phyloP scores from a whole-genome alignment of 1,140 invertebrate species.

The Eupristina koningsbergeri region DNA sequence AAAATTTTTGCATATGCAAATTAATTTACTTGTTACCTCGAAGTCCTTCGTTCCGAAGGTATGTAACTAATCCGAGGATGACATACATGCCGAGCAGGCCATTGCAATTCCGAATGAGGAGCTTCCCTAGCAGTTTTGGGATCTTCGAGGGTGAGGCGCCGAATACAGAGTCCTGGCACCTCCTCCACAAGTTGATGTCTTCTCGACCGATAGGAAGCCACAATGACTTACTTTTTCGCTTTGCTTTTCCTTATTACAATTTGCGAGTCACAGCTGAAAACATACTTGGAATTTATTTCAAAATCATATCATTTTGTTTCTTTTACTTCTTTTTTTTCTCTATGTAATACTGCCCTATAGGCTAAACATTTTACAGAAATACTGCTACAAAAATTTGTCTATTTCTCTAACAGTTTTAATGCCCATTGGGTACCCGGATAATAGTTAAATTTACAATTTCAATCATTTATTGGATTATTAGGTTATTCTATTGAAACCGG shows the following conservation, averaged over 20 bases:
- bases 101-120: conserved; percentile 62
- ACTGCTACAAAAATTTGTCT: no score
- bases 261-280: background rate
- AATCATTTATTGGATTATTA: no score
- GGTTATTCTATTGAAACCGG: no score
- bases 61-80: conserved; percentile 61
- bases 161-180: conserved; percentile 69
- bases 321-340: no score
- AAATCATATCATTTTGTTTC: no score
- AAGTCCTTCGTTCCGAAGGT: conserved; percentile 60
- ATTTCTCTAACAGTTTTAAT: no score
- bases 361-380: no score
- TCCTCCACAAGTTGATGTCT: conserved; percentile 63
- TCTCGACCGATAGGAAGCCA: conserved; percentile 60
- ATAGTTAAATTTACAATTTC: no score
- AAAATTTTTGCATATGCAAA: background rate
- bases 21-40: conserved; percentile 59
- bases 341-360: no score
- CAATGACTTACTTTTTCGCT: conserved; percentile 50
- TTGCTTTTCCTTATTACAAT: background rate
- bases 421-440: no score
- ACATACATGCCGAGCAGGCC: conserved; percentile 65
- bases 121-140: conserved; percentile 62
- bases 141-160: conserved; percentile 68
- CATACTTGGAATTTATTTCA: no score